Base-by-base conservation (phyloP, 2,888 invertebrate species). In the Synanthedon formicaeformis region DNA sequence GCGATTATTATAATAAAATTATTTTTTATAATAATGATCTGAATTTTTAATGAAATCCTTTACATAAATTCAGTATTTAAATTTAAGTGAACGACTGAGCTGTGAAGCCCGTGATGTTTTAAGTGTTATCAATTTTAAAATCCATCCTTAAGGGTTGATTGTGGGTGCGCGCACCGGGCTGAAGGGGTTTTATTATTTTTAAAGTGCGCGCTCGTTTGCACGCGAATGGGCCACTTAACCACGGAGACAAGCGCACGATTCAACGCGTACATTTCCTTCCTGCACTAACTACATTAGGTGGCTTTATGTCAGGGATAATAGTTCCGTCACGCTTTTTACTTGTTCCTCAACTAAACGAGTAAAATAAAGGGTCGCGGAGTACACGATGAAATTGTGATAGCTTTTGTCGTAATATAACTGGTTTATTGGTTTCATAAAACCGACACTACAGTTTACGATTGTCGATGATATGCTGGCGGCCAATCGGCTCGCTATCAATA, bases 171-270 rank as follows among this genome's bases (percentile, higher is more conserved):
- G 53, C 59, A 52, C 59, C 61, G 34, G 34, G 34, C 34, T 78
- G 72, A 82, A 85, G 82, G 75, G 80, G 76, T 84, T 85, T 81
- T 81, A 82, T 86, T 84, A 83, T 86, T 82, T 86, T 83, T 84
- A 83, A 81, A 87, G 86, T 78, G 75, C 76, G 73, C 80, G 82
- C 84, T 83, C 88, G 88, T 88, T 88, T 88, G 88, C 87, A 88
- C 83, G 87, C 78, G 87, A 88, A 88, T 88, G 78, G 83, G 79
- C 86, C 86, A 88, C 88, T 88, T 88, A 88, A 80, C 87, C 86
- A 84, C 86, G 86, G 71, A 83, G 78, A 78, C 76, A 73, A 69
- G 70, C 69, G 63, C 73, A 71, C 72, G 64, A 67, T 73, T 68
- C 72, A 50, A 65, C 59, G 67, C 64, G 63, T 63, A 74, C 68